Base-by-base conservation (phyloP, 1,140 invertebrate species). In the Cydia amplana region DNA sequence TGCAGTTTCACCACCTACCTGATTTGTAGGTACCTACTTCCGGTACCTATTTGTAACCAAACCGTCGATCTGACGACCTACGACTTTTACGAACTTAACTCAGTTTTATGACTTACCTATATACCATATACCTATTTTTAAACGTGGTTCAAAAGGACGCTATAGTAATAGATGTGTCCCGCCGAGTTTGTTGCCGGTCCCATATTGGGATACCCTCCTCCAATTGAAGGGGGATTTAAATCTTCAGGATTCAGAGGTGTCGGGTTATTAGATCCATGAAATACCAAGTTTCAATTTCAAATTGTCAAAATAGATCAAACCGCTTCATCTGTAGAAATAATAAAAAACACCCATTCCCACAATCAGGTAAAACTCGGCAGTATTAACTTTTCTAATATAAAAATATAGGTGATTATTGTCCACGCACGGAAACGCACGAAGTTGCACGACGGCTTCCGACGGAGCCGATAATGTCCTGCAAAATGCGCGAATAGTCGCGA, bases 361-460 rank as follows among this genome's bases (percentile, higher is more conserved):
- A 51, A 51, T 51, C 49, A 51, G 16, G 49, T 51, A 51, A 51
- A 51, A 51, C 46, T 3, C 64, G 64, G 20, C 25, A 32, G 28
- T 28, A 32, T 36, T 67, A 67, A 67, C 64, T 36, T 67, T 67
- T 67, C 25, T 32, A 67, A 67, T 67, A 67, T 67, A 67, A 67
- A 67, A 67, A 67, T 67, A 67, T 67, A 67, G 25, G 64, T 67
- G 64, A 67, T 67, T 67, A 67, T 67, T 67, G 64, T 67, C 64
- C 64, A 67, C 64, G 25, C 64, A 32, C 64, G 64, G 64, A 67
- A 67, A 67, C 64, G 64, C 64, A 67, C 64, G 64, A 67, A 67
- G 64, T 67, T 67, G 10, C 64, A 32, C 64, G 64, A 67, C 64
- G 64, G 64, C 64, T 67, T 67, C 64, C 64, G 64, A 67, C 64